A percentile compares a stretch with the other conserved stretches of the same genome.
Evolutionary conservation across 2,888 invertebrate species (phyloP).

Genomic region (Hydroisotoma schaefferi): DNA sequence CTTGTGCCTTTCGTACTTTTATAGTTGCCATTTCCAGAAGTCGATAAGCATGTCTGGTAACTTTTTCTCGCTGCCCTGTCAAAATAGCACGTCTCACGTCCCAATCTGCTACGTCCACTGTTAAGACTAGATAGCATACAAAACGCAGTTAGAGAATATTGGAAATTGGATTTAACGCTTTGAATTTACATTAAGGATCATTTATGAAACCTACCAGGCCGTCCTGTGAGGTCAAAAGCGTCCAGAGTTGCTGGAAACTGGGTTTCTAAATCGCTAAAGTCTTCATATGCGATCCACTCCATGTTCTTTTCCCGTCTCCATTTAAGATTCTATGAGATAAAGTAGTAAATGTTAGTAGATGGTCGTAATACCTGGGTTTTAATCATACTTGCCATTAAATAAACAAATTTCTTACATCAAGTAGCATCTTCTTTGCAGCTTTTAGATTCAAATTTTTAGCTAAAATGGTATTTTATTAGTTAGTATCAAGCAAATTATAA

Average conservation of each 20-base stretch:
- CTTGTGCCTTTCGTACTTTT: neutral
- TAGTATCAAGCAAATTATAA: no score
- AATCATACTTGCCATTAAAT: neutral
- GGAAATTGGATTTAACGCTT: no score
- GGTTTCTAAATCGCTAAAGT: neutral
- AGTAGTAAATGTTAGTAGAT: neutral
- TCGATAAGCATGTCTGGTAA: neutral
- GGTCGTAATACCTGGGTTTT: neutral
- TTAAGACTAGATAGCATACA: neutral
- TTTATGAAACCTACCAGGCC: slow-evolving; percentile 7
- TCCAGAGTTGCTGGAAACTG: neutral
- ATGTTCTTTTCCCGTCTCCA: neutral
- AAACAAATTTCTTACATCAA: slow-evolving; percentile 1
- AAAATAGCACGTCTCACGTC: neutral
- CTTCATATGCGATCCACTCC: slow-evolving; percentile 1
- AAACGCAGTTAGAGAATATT: no score
- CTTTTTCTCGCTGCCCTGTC: neutral
- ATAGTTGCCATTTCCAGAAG: neutral
- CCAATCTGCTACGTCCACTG: neutral
- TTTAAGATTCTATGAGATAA: neutral
- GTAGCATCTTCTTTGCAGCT: neutral
- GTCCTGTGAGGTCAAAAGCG: neutral
- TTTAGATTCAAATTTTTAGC: slow-evolving; percentile 1
- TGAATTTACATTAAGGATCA: no score
- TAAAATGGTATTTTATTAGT: neutral